Evolutionary conservation across 2,888 invertebrate genomes (phyloP).

Genomic region (Heliconius cydno): DNA sequence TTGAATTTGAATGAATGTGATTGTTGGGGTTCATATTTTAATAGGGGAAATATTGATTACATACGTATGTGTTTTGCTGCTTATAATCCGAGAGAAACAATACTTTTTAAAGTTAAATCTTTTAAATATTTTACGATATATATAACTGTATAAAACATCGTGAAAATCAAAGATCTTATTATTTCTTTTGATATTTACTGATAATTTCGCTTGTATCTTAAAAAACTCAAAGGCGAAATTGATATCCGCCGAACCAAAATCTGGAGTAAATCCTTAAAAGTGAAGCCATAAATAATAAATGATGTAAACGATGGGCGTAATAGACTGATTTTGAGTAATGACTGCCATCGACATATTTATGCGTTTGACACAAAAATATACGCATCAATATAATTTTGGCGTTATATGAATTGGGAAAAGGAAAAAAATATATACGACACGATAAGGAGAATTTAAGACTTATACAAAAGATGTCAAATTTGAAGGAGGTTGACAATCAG

Average conservation of each 20-base stretch:
- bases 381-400: slow-evolving; percentile 5
- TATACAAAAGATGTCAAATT: slow-evolving; percentile 21
- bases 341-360: slow-evolving; percentile 14
- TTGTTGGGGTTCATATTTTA: background rate
- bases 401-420: slow-evolving; percentile 8
- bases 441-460: slow-evolving; percentile 15
- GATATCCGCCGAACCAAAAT: background rate
- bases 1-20: background rate
- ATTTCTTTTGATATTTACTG: background rate
- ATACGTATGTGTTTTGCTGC: too few species aligned
- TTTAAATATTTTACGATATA: background rate
- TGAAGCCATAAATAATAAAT: slow-evolving; percentile 9
- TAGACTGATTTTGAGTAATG: slow-evolving; percentile 27
- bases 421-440: slow-evolving; percentile 19
- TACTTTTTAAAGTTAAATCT: too few species aligned
- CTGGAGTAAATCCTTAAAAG: slow-evolving; percentile 8
- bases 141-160: too few species aligned
- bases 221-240: background rate
- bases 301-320: slow-evolving; percentile 12
- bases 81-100: too few species aligned
- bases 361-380: slow-evolving; percentile 24
- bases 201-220: background rate
- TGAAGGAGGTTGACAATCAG: slow-evolving; percentile 19
- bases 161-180: too few species aligned
- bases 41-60: background rate